Base-by-base conservation (phyloP, 2,888 invertebrate genomes). In the Hipparchia sbordonii region DNA sequence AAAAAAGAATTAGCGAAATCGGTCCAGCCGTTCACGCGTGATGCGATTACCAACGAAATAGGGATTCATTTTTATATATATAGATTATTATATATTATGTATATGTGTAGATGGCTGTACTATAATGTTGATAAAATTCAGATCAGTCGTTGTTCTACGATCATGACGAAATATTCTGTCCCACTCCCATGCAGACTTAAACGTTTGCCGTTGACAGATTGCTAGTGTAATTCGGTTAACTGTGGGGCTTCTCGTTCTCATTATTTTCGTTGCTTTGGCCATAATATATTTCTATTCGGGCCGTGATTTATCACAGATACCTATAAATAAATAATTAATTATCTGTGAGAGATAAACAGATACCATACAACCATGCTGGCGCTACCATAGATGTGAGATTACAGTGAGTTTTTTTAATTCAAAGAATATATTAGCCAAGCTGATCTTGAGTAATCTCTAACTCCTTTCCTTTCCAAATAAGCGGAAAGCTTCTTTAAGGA, bases 161-260 rank as follows among this genome's bases (percentile, higher is more conserved):
- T 23, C 23, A 23, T 23, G 23, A 23, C 23, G 23, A 67, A 71
- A 69, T 69, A 69, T 66, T 62, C 13, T 68, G 73, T 67, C 61
- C 66, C 71, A 56, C 54, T 67, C 61, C 66, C 71, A 56, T 57
- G 52, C 62, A 71, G 60, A 73, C 73, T 23, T 39, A 45, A 63
- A 65, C 57, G 63, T 62, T 63, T 75, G 57, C 54, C 67, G 68
- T 67, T 76, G 74, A 76, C 74, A 74, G 71, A 76, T 76, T 74
- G 74, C 62, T 63, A 54, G 67, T 63, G 72, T 75, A 74, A 74
- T 75, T 75, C 69, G 67, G 70, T 75, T 75, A 70, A 59, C 33
- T 51, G 70, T 67, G 10, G 54, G 60, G 67, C 23, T 67, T 59
- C 59, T 67, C 60, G 54, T 67, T 71, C 51, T 70, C 61, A 67